These are phyloP conservation scores for Augochlorella aurata DNA, from an alignment of 2,888 invertebrate genomes.

Conservation along the genomic window DNA sequence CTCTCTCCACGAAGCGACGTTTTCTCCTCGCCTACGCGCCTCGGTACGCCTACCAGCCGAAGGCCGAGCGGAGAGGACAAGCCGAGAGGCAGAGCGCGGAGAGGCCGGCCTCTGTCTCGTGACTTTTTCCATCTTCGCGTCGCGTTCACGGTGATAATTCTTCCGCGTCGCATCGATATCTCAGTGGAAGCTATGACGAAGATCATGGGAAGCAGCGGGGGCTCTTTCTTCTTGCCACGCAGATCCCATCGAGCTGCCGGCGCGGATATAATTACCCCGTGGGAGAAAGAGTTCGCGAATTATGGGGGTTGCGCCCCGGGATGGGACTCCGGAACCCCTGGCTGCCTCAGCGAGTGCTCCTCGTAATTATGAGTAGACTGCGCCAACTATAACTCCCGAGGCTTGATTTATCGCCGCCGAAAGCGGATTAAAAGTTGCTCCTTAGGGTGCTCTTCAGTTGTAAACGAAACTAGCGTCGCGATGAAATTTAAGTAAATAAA, in stretches of 20 bases:
- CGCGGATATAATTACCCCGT: constrained; percentile 43
- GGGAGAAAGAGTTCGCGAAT: constrained; percentile 22
- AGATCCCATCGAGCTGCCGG: constrained; percentile 25
- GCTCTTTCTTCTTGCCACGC: constrained; percentile 21
- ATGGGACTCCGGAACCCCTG: background rate
- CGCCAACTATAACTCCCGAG: background rate
- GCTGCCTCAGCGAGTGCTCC: background rate
- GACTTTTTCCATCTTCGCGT: constrained; percentile 32
- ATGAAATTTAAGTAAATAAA: too few species aligned
- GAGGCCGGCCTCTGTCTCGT: constrained; percentile 57
- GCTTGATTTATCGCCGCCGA: background rate
- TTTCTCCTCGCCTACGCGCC: constrained; percentile 69
- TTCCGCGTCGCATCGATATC: constrained; percentile 64
- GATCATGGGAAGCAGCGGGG: constrained; percentile 51
- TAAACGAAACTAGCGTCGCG: background rate
- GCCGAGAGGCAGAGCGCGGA: too few species aligned
- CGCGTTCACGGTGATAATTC: constrained; percentile 65
- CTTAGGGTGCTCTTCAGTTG: background rate
- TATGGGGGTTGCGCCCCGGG: constrained; percentile 1
- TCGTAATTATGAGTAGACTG: constrained; percentile 13
- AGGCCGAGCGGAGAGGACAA: constrained; percentile 15
- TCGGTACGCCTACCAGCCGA: constrained; percentile 66
- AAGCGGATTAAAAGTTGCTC: background rate
- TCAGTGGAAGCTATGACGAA: constrained; percentile 60
- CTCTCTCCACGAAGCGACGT: constrained; percentile 32